phyloP scores from a whole-genome alignment of 2,797 vertebrate species.

The Pygocentrus nattereri region DNA sequence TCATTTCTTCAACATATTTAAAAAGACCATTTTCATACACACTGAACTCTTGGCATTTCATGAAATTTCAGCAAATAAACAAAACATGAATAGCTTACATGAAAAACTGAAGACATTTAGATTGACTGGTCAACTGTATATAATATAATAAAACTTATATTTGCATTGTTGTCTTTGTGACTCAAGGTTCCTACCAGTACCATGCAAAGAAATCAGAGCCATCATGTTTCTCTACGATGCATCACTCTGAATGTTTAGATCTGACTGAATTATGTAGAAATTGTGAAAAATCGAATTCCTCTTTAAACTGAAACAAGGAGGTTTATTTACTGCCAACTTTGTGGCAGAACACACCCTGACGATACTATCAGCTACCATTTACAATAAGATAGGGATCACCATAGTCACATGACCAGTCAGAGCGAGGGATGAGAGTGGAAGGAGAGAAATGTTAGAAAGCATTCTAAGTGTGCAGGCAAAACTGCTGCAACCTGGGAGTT shows the following conservation, averaged over 20 bases:
- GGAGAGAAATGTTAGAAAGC: not conserved
- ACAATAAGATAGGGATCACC: constrained; percentile 46
- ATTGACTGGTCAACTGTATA: no score
- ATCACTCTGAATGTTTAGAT: not conserved
- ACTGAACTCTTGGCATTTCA: no score
- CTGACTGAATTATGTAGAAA: not conserved
- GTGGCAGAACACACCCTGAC: constrained; percentile 14
- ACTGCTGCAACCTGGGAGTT: constrained; percentile 30
- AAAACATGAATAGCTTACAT: no score
- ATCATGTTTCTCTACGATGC: no score
- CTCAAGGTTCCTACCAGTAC: no score
- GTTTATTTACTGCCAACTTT: not conserved
- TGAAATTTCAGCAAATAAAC: no score
- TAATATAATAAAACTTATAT: no score
- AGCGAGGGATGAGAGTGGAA: not conserved
- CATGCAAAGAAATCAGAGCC: no score
- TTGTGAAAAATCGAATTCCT: not conserved
- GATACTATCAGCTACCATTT: constrained; percentile 24
- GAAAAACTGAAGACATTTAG: no score
- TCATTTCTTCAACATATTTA: no score
- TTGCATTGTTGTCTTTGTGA: no score
- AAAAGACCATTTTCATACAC: no score
- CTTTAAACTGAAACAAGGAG: not conserved
- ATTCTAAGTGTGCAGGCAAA: not conserved
- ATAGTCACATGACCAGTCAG: constrained; percentile 39